phyloP scores from a whole-genome alignment of 2,113 vertebrate genomes.

The Cyanistes caeruleus region DNA sequence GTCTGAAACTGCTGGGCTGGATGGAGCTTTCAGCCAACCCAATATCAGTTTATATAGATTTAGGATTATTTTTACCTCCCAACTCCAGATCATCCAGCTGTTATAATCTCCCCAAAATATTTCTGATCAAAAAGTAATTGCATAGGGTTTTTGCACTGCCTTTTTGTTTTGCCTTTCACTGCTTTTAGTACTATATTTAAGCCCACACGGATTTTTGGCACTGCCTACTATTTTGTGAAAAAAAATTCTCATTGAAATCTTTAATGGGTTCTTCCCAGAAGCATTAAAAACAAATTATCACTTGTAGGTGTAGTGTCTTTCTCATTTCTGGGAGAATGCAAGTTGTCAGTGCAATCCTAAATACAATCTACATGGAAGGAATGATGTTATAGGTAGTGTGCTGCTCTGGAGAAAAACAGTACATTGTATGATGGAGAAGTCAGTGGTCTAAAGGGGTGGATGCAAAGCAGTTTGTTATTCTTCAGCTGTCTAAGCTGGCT shows the following conservation, averaged over 20 bases:
- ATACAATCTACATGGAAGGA: background rate
- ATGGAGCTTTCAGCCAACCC: background rate
- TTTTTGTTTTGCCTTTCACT: background rate
- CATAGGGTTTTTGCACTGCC: background rate
- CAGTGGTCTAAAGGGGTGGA: background rate
- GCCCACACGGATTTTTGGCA: background rate
- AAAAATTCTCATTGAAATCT: background rate
- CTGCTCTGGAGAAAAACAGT: background rate
- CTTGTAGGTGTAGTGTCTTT: background rate
- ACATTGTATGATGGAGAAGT: background rate
- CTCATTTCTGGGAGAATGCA: background rate
- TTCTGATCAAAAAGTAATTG: background rate
- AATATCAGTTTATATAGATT: background rate
- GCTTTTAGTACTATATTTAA: background rate
- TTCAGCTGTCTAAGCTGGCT: background rate
- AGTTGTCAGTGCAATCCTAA: background rate
- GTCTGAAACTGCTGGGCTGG: background rate
- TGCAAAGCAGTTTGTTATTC: background rate
- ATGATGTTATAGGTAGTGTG: rapidly evolving
- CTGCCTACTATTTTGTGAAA: background rate
- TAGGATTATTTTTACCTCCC: background rate
- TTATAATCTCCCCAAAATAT: background rate
- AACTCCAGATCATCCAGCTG: background rate
- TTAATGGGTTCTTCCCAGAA: background rate
- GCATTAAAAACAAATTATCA: background rate